Percentiles rank a stretch among this genome's conserved stretches.
Evolutionary conservation across 2,797 vertebrate genomes (phyloP).

Genomic region (Hozukius guyotensis): DNA sequence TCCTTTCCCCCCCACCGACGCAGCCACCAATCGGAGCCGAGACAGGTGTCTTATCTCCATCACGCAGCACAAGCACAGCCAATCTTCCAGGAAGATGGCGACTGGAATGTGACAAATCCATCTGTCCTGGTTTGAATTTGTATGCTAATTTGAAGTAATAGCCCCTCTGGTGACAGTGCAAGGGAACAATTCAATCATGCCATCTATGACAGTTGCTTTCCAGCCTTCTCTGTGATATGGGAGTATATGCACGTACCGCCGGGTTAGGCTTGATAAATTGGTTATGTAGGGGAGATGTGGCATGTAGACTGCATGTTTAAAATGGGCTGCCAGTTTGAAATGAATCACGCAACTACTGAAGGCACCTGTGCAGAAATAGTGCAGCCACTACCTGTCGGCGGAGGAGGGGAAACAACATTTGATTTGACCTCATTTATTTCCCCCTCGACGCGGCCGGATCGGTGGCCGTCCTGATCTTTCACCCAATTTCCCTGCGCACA

Average conservation of each 20-base stretch:
- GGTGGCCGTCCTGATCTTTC: constrained; percentile 51
- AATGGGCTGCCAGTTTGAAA: constrained; percentile 75
- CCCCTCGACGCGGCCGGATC: neutral
- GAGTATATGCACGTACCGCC: constrained; percentile 70
- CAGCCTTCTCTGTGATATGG: constrained; percentile 78
- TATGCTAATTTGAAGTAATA: constrained; percentile 92
- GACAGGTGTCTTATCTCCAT: constrained; percentile 89
- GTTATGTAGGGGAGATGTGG: constrained; percentile 72
- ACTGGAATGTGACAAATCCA: constrained; percentile 89
- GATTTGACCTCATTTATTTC: constrained; percentile 71
- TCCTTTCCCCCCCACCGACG: constrained; percentile 37
- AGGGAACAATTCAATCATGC: constrained; percentile 88
- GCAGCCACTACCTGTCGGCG: constrained; percentile 46
- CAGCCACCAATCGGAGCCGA: constrained; percentile 65
- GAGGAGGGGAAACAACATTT: constrained; percentile 41
- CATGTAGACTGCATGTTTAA: constrained; percentile 78
- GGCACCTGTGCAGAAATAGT: constrained; percentile 65
- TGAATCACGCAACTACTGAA: constrained; percentile 64
- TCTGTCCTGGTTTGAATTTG: constrained; percentile 90
- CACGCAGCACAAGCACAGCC: constrained; percentile 81
- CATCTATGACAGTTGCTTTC: constrained; percentile 84
- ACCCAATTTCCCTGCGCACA: constrained; percentile 30
- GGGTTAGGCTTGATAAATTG: constrained; percentile 83
- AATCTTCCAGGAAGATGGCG: constrained; percentile 85
- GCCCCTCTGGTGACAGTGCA: constrained; percentile 87